phyloP scores from a whole-genome alignment of 2,113 vertebrate species.

The Chloebia gouldiae region DNA sequence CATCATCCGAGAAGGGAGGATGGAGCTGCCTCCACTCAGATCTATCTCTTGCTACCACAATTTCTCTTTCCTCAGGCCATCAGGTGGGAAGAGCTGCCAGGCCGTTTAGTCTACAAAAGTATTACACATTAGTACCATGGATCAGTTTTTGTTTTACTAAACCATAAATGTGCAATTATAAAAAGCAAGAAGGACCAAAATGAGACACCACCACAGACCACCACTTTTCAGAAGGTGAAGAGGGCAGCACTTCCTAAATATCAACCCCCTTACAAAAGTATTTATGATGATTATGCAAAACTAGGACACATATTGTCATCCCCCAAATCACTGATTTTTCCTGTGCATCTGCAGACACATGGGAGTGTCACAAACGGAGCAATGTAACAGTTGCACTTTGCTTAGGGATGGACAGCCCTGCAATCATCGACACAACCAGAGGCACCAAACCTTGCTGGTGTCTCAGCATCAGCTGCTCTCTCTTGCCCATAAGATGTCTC shows the following conservation, averaged over 20 bases:
- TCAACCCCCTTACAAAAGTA: background rate
- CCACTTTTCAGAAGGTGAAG: background rate
- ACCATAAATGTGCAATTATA: background rate
- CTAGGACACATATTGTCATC: background rate
- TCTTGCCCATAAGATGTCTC: background rate
- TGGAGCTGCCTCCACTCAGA: background rate
- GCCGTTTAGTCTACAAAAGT: background rate
- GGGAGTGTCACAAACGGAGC: background rate
- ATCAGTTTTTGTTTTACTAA: background rate
- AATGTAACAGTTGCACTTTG: background rate
- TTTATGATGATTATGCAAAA: background rate
- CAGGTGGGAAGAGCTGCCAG: background rate
- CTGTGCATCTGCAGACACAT: background rate
- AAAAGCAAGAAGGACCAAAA: background rate
- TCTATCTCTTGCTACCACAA: rapidly evolving
- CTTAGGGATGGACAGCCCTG: background rate
- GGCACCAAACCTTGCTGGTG: rapidly evolving
- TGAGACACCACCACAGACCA: background rate
- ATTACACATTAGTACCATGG: rapidly evolving
- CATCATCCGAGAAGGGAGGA: background rate
- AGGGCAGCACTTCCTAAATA: background rate
- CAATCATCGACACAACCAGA: rapidly evolving
- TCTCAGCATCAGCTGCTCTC: background rate
- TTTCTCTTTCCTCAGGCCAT: background rate
- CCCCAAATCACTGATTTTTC: background rate